Evolutionary conservation across 2,113 vertebrate species (phyloP).

Genomic region (Kobus ellipsiprymnus): DNA sequence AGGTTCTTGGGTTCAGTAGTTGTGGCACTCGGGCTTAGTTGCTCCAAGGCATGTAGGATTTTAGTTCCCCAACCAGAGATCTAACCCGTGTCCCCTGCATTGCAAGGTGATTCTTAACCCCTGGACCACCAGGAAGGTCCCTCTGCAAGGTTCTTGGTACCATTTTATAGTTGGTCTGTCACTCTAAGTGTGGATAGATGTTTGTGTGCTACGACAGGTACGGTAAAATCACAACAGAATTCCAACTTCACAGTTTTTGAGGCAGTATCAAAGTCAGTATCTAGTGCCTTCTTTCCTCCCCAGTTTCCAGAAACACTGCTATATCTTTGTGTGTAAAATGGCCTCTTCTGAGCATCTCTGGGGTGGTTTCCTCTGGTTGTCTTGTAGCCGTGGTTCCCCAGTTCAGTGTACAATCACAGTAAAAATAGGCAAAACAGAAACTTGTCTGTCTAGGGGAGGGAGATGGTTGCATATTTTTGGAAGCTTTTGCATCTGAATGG

Average conservation of each 20-base stretch:
- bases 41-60: not conserved
- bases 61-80: not conserved
- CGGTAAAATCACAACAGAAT: not conserved
- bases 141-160: not conserved
- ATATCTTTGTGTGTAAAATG: not conserved
- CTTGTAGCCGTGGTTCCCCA: not conserved
- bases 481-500: not conserved
- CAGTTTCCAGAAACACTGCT: not conserved
- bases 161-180: not conserved
- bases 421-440: conserved; percentile 27
- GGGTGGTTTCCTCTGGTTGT: not conserved
- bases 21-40: rapidly evolving
- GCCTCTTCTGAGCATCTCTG: not conserved
- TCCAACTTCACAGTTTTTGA: not conserved
- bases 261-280: not conserved
- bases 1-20: not conserved
- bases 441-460: not conserved
- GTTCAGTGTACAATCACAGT: not conserved
- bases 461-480: not conserved
- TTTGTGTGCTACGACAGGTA: not conserved
- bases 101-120: not conserved
- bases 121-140: not conserved
- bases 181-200: rapidly evolving
- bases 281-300: not conserved
- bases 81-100: not conserved